These are phyloP conservation scores for Andrena bucephala DNA, from an alignment of 2,888 invertebrate genomes.

Conservation along the genomic window DNA sequence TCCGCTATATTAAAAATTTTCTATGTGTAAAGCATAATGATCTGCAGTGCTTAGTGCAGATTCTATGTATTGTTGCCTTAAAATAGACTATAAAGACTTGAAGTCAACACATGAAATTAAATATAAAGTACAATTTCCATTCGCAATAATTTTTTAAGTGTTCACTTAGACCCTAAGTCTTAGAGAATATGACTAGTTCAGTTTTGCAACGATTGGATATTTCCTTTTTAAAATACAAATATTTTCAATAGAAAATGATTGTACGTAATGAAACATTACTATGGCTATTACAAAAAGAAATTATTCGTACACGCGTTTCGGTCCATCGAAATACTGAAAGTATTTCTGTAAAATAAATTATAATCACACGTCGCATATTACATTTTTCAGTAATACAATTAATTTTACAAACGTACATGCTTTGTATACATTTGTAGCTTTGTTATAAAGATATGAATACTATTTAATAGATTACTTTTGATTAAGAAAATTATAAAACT, in stretches of 20 bases:
- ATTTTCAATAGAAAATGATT: slow-evolving; percentile 34
- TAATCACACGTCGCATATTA: slow-evolving; percentile 4
- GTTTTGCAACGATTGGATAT: slow-evolving; percentile 38
- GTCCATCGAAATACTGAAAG: slow-evolving; percentile 16
- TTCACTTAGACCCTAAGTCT: slow-evolving; percentile 17
- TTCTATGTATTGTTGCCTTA: slow-evolving; percentile 32
- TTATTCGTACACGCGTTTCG: slow-evolving; percentile 8
- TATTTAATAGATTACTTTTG: slow-evolving; percentile 22
- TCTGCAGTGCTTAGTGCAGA: slow-evolving; percentile 35
- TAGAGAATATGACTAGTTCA: slow-evolving; percentile 55
- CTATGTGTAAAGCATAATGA: slow-evolving; percentile 56
- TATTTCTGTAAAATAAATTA: slow-evolving; percentile 24
- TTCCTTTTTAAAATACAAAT: slow-evolving; percentile 27
- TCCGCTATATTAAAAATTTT: slow-evolving; percentile 38
- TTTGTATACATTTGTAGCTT: not conserved
- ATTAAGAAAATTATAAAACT: slow-evolving; percentile 18
- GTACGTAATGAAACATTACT: slow-evolving; percentile 20
- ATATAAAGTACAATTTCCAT: slow-evolving; percentile 29
- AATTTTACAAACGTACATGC: slow-evolving; percentile 20
- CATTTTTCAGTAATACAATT: slow-evolving; percentile 27
- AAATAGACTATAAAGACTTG: slow-evolving; percentile 38
- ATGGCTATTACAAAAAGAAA: slow-evolving; percentile 35
- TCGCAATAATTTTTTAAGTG: slow-evolving; percentile 36
- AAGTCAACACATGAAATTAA: slow-evolving; percentile 38
- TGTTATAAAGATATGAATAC: slow-evolving; percentile 8